Evolutionary conservation across 2,797 vertebrate species (phyloP), one percentile per base, ranked within the genome.

Genomic region (Neoniphon sammara): DNA sequence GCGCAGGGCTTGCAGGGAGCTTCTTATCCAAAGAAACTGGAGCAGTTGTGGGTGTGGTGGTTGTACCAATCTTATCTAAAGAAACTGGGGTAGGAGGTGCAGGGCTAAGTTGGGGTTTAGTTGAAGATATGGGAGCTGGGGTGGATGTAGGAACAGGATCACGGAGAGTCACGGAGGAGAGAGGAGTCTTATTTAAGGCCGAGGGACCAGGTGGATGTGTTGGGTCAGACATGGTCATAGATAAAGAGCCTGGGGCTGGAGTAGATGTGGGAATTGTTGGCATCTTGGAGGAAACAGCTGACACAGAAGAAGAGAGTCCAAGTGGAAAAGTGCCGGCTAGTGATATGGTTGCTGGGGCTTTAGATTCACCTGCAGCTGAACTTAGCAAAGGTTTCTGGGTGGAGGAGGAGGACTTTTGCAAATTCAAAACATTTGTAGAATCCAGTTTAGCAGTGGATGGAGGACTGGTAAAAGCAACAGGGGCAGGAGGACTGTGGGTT

Each of bases 391-490:
- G 6, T 21, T 27, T 58, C 46, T n/a, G n/a, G n/a, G n/a, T n/a
- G n/a, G 55, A 23, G 52, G 30, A 67, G 53, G 52, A 30, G 44
- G 42, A 56, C 75, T 60, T 85, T 73, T 83, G 81, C 36, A 64
- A 44, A 57, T 70, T 81, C 4, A 69, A 54, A 84, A 44, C 57
- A 18, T 54, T 68, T 11, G 44, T 53, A 63, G 75, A 81, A 72
- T 89, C 79, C 49, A 67, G 50, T 82, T 88, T 89, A 74, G 31
- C 18, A 62, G 84, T 25, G 23, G 72, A n/a, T n/a, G n/a, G 39
- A 64, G 65, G 49, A 21, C 85, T 70, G 30, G 70, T 59, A 56
- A 62, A 80, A 54, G 80, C 34, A 60, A 71, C 30, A 30, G 75
- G 8, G 31, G 73, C 55, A 55, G 72, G 77, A 34, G 75, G 69